Base-by-base conservation (phyloP, 1,140 invertebrate species). In the Papilio polytes region DNA sequence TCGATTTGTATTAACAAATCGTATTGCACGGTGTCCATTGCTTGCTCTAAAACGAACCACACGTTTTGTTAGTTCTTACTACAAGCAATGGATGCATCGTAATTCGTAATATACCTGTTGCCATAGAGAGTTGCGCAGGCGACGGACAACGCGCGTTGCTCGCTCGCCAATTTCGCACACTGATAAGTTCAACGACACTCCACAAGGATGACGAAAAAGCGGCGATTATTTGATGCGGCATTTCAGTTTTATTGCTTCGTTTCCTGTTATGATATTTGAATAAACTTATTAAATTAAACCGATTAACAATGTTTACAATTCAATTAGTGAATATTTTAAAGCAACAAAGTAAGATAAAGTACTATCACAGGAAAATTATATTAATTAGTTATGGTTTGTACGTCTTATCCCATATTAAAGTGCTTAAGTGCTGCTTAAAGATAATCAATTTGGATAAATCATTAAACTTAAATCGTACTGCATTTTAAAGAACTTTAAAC, bases 91-190 rank as follows among this genome's bases (percentile, higher is more conserved):
- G 80, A 86, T 81, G 31, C 4, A 9, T 15, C n/a, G 13, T 36
- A 6, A 53, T 12, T 51, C 41, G 72, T 15, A 80, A 73, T 13
- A 15, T 15, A 63, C 46, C 36, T 46, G 73, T 44, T 78, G 78
- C 36, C 59, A 80, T 81, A 63, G 0, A 46, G 46, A 82, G 76
- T 76, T 89, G 83, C 81, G 80, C 76, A 74, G 82, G 82, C 82
- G 80, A 80, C 82, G 87, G 85, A 86, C 86, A 83, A 84, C 85
- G 86, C 88, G 88, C 87, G 86, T 84, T 84, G 83, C 83, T 89
- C 85, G 87, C 85, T 88, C 86, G 90, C 93, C 93, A 94, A 93
- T 94, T 94, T 93, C 89, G 93, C 93, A 89, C 89, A 87, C 87
- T 88, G 89, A 88, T 90, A 90, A 92, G 92, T 92, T 94, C 93